A percentile compares a stretch with the other conserved stretches of the same genome.
Conservation (phyloP, 2,113 vertebrate genomes). For the Panthera tigris region DNA sequence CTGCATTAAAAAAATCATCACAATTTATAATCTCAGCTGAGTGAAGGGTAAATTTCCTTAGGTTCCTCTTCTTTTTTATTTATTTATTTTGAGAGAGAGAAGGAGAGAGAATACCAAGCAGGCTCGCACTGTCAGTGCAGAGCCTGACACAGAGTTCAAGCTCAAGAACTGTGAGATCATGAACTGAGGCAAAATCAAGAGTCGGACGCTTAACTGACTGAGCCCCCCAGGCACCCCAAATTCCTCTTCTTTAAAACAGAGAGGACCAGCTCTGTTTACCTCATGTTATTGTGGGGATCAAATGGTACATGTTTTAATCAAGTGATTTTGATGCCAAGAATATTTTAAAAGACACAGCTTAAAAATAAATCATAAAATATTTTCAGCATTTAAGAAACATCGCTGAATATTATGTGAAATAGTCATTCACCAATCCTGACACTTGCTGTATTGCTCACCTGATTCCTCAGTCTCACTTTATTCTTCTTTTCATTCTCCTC, state of each 20-base stretch:
- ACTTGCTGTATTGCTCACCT: not conserved
- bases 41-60: not conserved
- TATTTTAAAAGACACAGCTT: not conserved
- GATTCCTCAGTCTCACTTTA: not conserved
- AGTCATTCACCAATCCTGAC: not conserved
- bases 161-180: no score
- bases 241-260: not conserved
- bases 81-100: no score
- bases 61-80: not conserved
- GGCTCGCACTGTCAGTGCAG: no score
- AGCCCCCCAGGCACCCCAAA: no score
- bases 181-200: no score
- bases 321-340: constrained; percentile 17
- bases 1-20: not conserved
- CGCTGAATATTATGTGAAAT: not conserved
- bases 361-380: not conserved
- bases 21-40: not conserved
- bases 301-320: not conserved
- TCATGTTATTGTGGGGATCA: not conserved
- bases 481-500: not conserved
- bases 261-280: not conserved
- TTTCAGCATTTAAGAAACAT: constrained; percentile 18
- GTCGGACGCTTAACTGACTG: no score
- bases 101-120: no score
- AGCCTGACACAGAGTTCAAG: no score